A percentile compares a stretch with the other conserved stretches of the same genome.
These are phyloP conservation scores for Siphlonurus alternatus DNA, from an alignment of 2,888 invertebrate species.

Conservation along the genomic window DNA sequence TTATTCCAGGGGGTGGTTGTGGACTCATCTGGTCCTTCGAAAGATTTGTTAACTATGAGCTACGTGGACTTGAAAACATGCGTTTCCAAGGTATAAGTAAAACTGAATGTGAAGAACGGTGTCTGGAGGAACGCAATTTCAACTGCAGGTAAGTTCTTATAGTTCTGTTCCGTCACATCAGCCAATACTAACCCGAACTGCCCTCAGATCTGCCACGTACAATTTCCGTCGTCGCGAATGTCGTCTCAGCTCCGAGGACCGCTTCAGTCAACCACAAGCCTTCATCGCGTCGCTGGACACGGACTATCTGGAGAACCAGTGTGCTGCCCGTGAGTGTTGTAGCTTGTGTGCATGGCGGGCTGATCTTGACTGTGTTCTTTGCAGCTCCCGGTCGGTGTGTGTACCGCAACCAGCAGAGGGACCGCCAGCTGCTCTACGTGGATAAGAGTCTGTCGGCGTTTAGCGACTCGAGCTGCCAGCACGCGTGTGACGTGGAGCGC, in stretches of 20 bases:
- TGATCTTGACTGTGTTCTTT: slow-evolving; percentile 5
- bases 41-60: slow-evolving; percentile 28
- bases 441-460: slow-evolving; percentile 25
- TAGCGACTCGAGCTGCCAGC: slow-evolving; percentile 25
- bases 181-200: no score
- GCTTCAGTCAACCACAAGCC: slow-evolving; percentile 30
- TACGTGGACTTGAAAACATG: slow-evolving; percentile 25
- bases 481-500: slow-evolving; percentile 26
- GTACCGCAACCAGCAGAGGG: slow-evolving; percentile 23
- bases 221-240: slow-evolving; percentile 29
- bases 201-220: slow-evolving; percentile 29
- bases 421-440: slow-evolving; percentile 25
- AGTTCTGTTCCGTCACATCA: no score
- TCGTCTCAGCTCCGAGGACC: slow-evolving; percentile 30
- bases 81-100: slow-evolving; percentile 22
- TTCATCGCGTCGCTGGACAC: slow-evolving; percentile 26
- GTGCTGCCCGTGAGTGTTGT: slow-evolving; percentile 25
- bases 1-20: slow-evolving; percentile 22
- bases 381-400: slow-evolving; percentile 22
- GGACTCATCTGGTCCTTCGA: slow-evolving; percentile 30
- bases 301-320: slow-evolving; percentile 36
- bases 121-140: slow-evolving; percentile 30
- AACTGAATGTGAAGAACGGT: slow-evolving; percentile 30
- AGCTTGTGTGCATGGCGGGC: background rate
- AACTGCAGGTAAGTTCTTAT: slow-evolving; percentile 22